These are phyloP conservation scores for Hartigia nigra DNA, from an alignment of 2,888 invertebrate genomes.

Conservation along the genomic window DNA sequence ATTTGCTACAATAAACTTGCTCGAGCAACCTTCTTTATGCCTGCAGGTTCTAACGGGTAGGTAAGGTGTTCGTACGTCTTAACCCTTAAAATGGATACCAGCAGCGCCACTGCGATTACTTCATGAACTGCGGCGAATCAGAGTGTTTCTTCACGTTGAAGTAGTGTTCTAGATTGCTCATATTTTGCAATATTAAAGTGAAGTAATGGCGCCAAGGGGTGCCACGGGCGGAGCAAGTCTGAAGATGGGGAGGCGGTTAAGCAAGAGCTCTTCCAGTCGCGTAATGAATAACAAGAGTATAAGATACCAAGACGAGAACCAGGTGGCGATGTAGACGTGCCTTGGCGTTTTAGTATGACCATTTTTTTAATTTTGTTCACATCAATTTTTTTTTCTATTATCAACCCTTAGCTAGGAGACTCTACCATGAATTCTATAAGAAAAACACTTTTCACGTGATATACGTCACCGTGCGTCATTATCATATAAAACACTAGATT, in stretches of 20 bases:
- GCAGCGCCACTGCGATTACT: not conserved
- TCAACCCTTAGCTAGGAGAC: not conserved
- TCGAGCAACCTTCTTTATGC: not conserved
- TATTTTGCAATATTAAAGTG: constrained; percentile 24
- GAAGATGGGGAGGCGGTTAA: not conserved
- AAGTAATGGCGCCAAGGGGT: constrained; percentile 17
- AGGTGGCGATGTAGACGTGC: not conserved
- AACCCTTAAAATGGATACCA: not conserved
- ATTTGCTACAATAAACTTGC: not conserved
- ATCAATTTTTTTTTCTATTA: not conserved
- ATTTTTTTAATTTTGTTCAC: not conserved
- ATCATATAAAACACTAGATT: not conserved
- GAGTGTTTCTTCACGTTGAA: not conserved
- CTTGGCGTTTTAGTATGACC: not conserved
- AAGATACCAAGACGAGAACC: not conserved
- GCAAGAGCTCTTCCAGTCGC: not conserved
- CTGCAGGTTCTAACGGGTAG: not conserved
- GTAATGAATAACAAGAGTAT: constrained; percentile 7
- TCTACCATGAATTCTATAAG: not conserved
- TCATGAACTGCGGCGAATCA: not conserved
- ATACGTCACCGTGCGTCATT: not conserved
- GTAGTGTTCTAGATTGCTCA: constrained; percentile 23
- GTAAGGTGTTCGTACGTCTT: not conserved
- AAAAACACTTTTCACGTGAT: not conserved
- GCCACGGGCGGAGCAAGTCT: not conserved